Conservation (phyloP, 2,797 vertebrate species). For the Arnoldichthys spilopterus region DNA sequence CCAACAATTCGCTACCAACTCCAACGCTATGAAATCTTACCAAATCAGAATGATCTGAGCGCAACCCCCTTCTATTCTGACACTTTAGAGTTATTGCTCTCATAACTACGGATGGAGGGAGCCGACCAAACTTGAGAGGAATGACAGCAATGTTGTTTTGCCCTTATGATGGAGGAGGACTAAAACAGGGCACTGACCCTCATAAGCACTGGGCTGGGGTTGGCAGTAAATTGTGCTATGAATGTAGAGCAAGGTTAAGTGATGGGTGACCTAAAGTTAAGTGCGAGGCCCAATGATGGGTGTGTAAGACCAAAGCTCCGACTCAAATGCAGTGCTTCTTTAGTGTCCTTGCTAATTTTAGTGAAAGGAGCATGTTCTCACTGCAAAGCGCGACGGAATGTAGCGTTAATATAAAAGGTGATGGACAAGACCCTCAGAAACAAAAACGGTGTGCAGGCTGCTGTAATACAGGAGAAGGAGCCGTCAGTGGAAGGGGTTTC, state of each 20-base stretch:
- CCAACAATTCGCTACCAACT: background rate
- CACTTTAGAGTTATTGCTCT: background rate
- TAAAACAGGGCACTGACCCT: constrained; percentile 33
- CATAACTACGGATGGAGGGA: background rate
- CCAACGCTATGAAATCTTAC: background rate
- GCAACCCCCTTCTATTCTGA: background rate
- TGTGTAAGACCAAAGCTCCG: background rate
- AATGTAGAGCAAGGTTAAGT: background rate
- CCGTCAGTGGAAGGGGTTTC: no score
- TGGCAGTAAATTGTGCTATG: constrained; percentile 28
- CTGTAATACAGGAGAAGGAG: no score
- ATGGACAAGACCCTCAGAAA: no score
- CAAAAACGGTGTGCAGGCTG: no score
- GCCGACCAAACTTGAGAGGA: constrained; percentile 13
- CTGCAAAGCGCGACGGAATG: no score
- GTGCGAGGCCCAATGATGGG: background rate
- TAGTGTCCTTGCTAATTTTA: background rate
- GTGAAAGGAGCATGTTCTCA: no score
- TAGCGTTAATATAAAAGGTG: no score
- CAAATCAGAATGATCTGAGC: background rate
- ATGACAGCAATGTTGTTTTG: constrained; percentile 36
- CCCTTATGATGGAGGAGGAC: background rate
- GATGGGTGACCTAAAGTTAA: constrained; percentile 17
- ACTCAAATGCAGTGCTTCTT: background rate
- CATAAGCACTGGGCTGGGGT: constrained; percentile 18